phyloP scores from a whole-genome alignment of 2,797 vertebrate species.

The Pitangus sulphuratus region DNA sequence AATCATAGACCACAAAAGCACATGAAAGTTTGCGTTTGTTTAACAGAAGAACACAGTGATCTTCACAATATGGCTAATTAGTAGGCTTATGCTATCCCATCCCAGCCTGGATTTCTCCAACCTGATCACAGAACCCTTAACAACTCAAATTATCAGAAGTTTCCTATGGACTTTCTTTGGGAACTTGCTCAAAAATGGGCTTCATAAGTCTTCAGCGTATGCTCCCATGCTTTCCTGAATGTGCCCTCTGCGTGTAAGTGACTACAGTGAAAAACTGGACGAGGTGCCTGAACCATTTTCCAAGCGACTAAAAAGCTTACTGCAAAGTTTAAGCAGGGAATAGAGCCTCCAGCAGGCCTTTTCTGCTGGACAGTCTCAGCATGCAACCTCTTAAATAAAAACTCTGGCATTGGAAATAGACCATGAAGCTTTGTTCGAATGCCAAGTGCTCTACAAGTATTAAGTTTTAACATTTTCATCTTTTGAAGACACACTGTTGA shows the following conservation, averaged over 20 bases:
- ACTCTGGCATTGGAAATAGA: background rate
- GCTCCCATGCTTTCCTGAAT: background rate
- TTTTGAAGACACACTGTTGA: background rate
- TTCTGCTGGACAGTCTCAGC: background rate
- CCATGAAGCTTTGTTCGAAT: background rate
- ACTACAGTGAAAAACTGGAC: background rate
- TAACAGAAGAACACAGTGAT: background rate
- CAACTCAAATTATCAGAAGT: background rate
- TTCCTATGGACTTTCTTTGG: background rate
- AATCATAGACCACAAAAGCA: background rate
- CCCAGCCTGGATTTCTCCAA: background rate
- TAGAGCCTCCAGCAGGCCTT: background rate
- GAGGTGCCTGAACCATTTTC: background rate
- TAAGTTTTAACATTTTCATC: background rate
- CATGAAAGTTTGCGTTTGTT: background rate
- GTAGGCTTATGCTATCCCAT: background rate
- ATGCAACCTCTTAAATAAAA: background rate
- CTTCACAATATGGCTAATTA: background rate
- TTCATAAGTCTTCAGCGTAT: background rate
- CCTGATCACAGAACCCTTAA: background rate
- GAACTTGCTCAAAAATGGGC: background rate
- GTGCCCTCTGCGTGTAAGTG: background rate
- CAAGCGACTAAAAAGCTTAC: background rate
- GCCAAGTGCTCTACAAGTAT: background rate
- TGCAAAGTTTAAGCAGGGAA: background rate